Conservation (phyloP, 2,888 invertebrate genomes). For the Sinopyrophorus schimmeli region DNA sequence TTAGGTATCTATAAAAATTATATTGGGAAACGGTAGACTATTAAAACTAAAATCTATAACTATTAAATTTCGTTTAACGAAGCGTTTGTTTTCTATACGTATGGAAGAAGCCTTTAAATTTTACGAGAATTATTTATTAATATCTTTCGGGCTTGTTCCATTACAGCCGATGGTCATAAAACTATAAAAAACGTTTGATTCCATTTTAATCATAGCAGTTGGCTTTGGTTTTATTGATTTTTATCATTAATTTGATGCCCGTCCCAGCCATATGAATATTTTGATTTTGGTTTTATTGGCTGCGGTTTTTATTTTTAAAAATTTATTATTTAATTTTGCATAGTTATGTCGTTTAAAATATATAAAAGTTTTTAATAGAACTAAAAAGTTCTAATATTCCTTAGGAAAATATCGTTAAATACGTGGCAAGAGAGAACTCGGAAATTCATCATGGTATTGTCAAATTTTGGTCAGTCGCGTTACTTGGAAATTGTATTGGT, state of each 20-base stretch:
- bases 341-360: constrained; percentile 19
- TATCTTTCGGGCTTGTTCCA: constrained; percentile 14
- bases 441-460: too few relatives aligned
- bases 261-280: too few relatives aligned
- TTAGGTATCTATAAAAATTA: too few relatives aligned
- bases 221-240: constrained; percentile 18
- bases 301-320: constrained; percentile 5
- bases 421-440: too few relatives aligned
- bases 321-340: constrained; percentile 16
- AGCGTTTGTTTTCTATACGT: constrained; percentile 30
- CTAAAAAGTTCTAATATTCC: too few relatives aligned
- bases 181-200: constrained; percentile 14
- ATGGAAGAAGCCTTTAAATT: constrained; percentile 19
- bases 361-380: constrained; percentile 17
- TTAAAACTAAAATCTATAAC: constrained; percentile 15
- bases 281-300: constrained; percentile 2
- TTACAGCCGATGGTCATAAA: constrained; percentile 16
- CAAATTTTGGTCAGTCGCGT: too few relatives aligned
- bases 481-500: too few relatives aligned
- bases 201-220: constrained; percentile 15
- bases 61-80: constrained; percentile 30
- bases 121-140: constrained; percentile 17
- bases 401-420: too few relatives aligned
- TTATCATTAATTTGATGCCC: constrained; percentile 10
- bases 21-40: too few relatives aligned